phyloP scores from a whole-genome alignment of 2,797 vertebrate genomes.

The Haliaeetus albicilla region DNA sequence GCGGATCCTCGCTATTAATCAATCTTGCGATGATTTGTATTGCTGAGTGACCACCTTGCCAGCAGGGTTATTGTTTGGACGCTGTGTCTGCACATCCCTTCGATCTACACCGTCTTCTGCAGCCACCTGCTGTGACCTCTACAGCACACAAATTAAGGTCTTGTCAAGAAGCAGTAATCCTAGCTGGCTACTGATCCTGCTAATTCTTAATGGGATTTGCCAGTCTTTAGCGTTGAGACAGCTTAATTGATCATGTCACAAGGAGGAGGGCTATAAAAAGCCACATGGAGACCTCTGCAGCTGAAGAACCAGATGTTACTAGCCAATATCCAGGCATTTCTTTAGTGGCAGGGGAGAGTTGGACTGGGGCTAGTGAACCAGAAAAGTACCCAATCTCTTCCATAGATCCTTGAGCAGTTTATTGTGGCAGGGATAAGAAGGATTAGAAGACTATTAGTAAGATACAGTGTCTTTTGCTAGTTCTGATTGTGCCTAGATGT shows the following conservation, averaged over 20 bases:
- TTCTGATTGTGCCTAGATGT: neutral
- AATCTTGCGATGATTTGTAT: neutral
- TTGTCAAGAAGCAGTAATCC: slow-evolving; percentile 37
- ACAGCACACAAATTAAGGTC: neutral
- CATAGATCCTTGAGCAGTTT: neutral
- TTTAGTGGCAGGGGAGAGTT: neutral
- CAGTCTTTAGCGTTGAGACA: slow-evolving; percentile 12
- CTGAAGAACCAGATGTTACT: neutral
- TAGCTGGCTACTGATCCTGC: slow-evolving; percentile 17
- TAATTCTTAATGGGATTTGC: slow-evolving; percentile 53
- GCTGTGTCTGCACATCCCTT: neutral
- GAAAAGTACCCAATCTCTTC: neutral
- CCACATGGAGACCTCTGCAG: neutral
- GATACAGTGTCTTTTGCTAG: neutral
- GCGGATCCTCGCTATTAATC: neutral
- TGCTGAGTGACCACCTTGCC: neutral
- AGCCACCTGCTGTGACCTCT: neutral
- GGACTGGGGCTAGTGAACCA: neutral
- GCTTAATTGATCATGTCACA: neutral
- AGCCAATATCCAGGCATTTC: neutral
- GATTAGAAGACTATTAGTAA: neutral
- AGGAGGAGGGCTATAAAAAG: neutral
- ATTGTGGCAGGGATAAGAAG: neutral
- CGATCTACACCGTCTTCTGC: neutral
- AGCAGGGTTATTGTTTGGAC: neutral